Evolutionary conservation across 2,113 vertebrate genomes (phyloP).

Genomic region (Nestor notabilis): DNA sequence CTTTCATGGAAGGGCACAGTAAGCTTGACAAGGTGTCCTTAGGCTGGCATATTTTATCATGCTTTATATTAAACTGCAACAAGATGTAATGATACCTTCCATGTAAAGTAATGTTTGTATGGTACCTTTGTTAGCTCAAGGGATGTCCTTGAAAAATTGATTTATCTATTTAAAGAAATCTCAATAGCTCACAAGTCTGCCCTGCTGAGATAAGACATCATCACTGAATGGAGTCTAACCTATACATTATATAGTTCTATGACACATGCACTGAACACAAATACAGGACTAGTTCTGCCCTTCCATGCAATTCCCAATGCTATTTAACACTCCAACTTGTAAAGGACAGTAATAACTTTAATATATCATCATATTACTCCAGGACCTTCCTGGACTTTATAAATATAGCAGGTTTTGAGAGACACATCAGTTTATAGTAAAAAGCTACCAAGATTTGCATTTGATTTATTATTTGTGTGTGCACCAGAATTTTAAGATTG

Average conservation of each 20-base stretch:
- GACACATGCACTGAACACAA: not conserved
- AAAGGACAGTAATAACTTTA: not conserved
- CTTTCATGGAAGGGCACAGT: not conserved
- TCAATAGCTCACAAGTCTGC: not conserved
- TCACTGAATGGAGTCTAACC: not conserved
- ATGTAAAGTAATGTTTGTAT: not conserved
- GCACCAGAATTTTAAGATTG: not conserved
- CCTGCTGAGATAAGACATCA: not conserved
- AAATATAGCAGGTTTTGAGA: not conserved
- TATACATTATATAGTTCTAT: not conserved
- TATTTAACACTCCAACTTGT: not conserved
- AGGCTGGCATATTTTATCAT: conserved; percentile 25
- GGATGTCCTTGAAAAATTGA: conserved; percentile 35
- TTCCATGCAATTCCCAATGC: not conserved
- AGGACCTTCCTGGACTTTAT: not conserved
- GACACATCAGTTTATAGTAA: not conserved
- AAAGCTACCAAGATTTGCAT: not conserved
- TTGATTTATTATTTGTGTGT: not conserved
- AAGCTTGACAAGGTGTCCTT: conserved; percentile 49
- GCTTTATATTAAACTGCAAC: not conserved
- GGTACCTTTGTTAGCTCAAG: conserved; percentile 2
- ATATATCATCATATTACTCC: not conserved
- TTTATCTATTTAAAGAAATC: conserved; percentile 10
- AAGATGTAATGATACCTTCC: not conserved
- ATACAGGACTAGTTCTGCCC: not conserved